Percentiles rank a stretch among this genome's conserved stretches.
Evolutionary conservation across 2,888 invertebrate species (phyloP).

Genomic region (Oasisia sp.): DNA sequence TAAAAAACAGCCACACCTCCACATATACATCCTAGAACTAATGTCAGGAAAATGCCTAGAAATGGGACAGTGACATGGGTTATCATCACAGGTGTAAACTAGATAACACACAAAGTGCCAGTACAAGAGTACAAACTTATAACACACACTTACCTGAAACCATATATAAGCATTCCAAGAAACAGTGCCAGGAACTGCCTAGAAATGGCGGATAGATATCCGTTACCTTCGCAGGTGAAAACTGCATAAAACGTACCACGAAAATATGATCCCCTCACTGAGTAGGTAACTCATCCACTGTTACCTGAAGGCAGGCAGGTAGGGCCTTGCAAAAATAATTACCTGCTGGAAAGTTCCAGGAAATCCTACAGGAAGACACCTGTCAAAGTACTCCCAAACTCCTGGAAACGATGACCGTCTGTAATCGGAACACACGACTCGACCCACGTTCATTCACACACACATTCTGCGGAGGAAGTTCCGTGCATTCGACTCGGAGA

Average conservation of each 20-base stretch:
- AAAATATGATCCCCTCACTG: background rate
- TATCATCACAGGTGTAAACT: background rate
- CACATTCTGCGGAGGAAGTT: background rate
- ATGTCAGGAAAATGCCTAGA: background rate
- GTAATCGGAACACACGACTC: background rate
- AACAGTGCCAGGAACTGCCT: background rate
- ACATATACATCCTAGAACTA: background rate
- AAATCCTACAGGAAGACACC: background rate
- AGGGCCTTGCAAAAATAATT: background rate
- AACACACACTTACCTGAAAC: background rate
- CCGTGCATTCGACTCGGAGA: background rate
- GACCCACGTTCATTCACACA: background rate
- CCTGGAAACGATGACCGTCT: background rate
- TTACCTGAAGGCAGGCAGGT: background rate
- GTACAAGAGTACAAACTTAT: background rate
- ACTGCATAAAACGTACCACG: background rate
- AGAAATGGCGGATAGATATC: background rate
- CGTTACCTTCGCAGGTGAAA: background rate
- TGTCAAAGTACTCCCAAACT: background rate
- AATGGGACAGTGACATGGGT: background rate
- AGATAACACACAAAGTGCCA: background rate
- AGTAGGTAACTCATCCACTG: background rate
- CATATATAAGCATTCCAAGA: background rate
- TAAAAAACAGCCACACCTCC: background rate
- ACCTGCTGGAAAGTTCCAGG: background rate